Conservation (phyloP, 2,797 vertebrate genomes). For the Mycteria americana region DNA sequence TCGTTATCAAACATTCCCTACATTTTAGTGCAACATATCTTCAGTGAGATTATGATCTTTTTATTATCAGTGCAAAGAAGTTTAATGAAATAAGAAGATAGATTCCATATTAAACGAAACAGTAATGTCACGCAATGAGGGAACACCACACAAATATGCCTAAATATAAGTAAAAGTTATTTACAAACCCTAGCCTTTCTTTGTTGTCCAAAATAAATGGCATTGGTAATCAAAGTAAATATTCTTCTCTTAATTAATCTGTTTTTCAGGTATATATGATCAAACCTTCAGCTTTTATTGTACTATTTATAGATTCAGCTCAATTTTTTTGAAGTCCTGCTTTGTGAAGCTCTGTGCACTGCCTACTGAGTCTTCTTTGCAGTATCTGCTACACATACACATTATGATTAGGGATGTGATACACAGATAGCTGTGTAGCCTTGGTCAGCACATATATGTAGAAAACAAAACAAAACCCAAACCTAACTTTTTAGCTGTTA, state of each 20-base stretch:
- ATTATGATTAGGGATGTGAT: not conserved
- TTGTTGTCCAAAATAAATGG: not conserved
- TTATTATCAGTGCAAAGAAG: not conserved
- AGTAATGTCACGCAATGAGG: fast-evolving
- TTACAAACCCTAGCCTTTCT: not conserved
- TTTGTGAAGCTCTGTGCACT: not conserved
- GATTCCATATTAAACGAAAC: not conserved
- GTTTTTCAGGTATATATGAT: not conserved
- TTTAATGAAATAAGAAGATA: not conserved
- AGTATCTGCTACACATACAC: not conserved
- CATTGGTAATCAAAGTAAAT: not conserved
- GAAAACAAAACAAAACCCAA: not conserved
- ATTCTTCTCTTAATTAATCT: not conserved
- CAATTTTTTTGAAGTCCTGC: not conserved
- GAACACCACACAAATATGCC: not conserved
- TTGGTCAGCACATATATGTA: not conserved
- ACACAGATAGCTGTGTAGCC: not conserved
- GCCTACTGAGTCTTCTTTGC: not conserved
- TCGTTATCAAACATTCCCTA: not conserved
- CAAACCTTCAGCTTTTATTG: not conserved
- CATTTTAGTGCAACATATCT: not conserved
- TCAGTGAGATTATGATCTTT: not conserved
- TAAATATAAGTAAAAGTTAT: not conserved
- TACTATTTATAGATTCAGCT: not conserved
- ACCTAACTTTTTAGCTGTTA: not conserved